These are phyloP conservation scores for Percopsis transmontana DNA, from an alignment of 2,113 vertebrate genomes.

Conservation along the genomic window DNA sequence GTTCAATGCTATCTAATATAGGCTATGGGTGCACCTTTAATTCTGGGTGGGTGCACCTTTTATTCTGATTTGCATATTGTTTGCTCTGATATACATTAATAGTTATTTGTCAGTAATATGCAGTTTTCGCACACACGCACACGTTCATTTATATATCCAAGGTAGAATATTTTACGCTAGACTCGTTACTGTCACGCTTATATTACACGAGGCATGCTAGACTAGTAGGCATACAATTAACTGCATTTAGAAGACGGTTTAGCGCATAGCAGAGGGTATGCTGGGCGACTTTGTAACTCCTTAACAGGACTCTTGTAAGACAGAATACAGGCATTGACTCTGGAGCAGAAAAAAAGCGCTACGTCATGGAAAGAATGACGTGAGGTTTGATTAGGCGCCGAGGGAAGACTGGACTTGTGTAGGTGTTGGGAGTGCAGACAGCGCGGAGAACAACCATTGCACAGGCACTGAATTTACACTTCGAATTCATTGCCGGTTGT, in stretches of 20 bases:
- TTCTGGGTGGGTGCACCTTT: too few relatives aligned
- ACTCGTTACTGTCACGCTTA: too few relatives aligned
- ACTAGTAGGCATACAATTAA: too few relatives aligned
- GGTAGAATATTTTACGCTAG: too few relatives aligned
- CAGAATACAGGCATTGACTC: conserved; percentile 64
- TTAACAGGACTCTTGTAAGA: conserved; percentile 17
- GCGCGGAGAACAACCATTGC: conserved; percentile 33
- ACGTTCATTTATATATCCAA: too few relatives aligned
- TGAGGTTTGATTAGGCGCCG: conserved; percentile 79
- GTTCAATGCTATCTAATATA: neutral
- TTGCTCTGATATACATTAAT: too few relatives aligned
- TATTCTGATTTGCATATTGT: too few relatives aligned
- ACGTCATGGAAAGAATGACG: conserved; percentile 87
- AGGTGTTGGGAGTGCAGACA: conserved; percentile 64
- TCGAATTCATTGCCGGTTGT: conserved; percentile 23
- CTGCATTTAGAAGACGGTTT: too few relatives aligned
- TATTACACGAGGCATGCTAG: too few relatives aligned
- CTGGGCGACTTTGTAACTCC: conserved; percentile 22
- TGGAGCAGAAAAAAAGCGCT: conserved; percentile 53
- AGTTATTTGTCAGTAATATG: too few relatives aligned
- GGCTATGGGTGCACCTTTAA: too few relatives aligned
- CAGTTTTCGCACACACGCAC: too few relatives aligned
- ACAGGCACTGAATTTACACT: conserved; percentile 24
- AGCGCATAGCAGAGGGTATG: neutral
- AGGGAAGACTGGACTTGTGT: conserved; percentile 70